Evolutionary conservation across 2,888 invertebrate species (phyloP).

Genomic region (Drosophila fulvimacula): DNA sequence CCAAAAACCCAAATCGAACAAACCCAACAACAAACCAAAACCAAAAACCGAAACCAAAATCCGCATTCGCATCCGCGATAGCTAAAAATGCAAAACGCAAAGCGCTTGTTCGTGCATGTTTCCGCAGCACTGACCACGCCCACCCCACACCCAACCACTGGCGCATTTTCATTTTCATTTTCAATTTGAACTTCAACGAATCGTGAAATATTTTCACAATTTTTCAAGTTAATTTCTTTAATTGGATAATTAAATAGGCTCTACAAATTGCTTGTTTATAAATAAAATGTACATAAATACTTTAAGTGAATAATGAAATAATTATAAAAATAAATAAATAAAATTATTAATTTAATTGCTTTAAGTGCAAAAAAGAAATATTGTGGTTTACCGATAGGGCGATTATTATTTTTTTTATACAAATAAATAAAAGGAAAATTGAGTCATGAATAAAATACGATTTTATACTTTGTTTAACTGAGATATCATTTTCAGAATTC

Average conservation of each 20-base stretch:
- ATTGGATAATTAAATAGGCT: slow-evolving; percentile 74
- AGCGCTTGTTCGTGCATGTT: slow-evolving; percentile 49
- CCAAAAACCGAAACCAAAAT: slow-evolving; percentile 39
- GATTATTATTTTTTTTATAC: background rate
- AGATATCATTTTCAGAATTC: background rate
- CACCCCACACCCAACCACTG: background rate
- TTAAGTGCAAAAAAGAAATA: slow-evolving; percentile 44
- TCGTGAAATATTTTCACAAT: slow-evolving; percentile 51
- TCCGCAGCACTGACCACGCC: slow-evolving; percentile 39
- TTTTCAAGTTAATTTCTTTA: slow-evolving; percentile 61
- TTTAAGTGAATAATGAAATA: slow-evolving; percentile 56
- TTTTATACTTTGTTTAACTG: background rate
- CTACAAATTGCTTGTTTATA: slow-evolving; percentile 54
- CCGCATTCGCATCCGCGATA: slow-evolving; percentile 67
- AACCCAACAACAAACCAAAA: slow-evolving; percentile 18
- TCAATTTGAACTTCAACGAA: slow-evolving; percentile 28
- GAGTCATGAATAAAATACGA: slow-evolving; percentile 14
- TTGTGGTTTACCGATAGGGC: background rate
- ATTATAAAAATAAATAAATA: slow-evolving; percentile 24
- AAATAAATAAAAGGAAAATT: background rate
- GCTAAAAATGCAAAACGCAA: slow-evolving; percentile 52
- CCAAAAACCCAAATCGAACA: slow-evolving; percentile 24
- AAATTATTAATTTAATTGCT: slow-evolving; percentile 27
- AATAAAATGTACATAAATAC: slow-evolving; percentile 60
- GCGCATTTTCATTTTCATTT: slow-evolving; percentile 14